Evolutionary conservation across 2,113 vertebrate species (phyloP).

Genomic region (Platichthys stellatus): DNA sequence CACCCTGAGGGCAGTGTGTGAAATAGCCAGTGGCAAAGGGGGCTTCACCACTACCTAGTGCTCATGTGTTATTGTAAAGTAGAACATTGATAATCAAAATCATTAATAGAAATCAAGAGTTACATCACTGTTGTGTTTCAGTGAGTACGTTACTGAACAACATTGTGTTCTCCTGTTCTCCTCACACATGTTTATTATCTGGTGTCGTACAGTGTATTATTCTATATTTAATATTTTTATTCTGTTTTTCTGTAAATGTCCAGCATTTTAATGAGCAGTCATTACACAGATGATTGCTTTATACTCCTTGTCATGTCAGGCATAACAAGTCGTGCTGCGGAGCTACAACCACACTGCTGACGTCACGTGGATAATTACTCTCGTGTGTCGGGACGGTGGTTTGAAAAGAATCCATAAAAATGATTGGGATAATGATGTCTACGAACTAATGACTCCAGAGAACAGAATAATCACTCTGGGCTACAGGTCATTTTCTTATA

Average conservation of each 20-base stretch:
- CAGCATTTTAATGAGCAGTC: not conserved
- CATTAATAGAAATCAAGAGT: too few relatives aligned
- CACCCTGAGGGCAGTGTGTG: slow-evolving; percentile 7
- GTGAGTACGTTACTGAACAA: not conserved
- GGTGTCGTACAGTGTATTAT: not conserved
- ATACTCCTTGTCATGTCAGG: not conserved
- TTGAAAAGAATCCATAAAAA: slow-evolving; percentile 46
- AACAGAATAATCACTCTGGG: slow-evolving; percentile 13
- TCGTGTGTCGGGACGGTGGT: slow-evolving; percentile 35
- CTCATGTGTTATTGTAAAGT: too few relatives aligned
- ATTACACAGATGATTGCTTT: not conserved
- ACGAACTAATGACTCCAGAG: slow-evolving; percentile 16
- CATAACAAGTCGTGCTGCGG: not conserved
- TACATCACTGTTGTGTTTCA: not conserved
- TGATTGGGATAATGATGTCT: slow-evolving; percentile 50
- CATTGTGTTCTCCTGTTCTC: too few relatives aligned
- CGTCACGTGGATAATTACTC: slow-evolving; percentile 45
- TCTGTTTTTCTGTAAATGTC: not conserved
- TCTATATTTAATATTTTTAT: not conserved
- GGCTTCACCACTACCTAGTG: too few relatives aligned
- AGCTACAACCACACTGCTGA: slow-evolving; percentile 21
- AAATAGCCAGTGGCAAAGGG: not conserved
- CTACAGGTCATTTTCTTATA: slow-evolving; percentile 18
- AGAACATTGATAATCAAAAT: too few relatives aligned
- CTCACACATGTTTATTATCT: not conserved